Evolutionary conservation across 2,888 invertebrate species (phyloP).

Genomic region (Mythimna lalbum): DNA sequence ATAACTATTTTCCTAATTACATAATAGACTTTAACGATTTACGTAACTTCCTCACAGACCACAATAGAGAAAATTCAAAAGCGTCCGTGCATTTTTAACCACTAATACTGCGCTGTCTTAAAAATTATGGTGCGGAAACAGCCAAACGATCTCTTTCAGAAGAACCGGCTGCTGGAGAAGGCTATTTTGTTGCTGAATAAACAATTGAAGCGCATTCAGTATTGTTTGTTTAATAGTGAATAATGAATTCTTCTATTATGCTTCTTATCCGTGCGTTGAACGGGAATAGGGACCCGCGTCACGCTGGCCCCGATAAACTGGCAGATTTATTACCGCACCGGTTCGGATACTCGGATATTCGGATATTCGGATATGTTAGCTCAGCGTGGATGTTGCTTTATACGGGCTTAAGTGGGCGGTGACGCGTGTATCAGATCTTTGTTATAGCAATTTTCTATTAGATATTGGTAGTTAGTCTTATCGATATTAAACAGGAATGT

Average conservation of each 20-base stretch:
- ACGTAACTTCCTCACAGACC: neutral
- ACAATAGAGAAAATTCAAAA: slow-evolving; percentile 20
- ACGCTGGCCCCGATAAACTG: slow-evolving; percentile 57
- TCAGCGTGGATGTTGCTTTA: slow-evolving; percentile 38
- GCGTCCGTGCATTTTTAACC: neutral
- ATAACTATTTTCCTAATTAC: slow-evolving; percentile 14
- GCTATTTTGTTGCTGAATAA: slow-evolving; percentile 24
- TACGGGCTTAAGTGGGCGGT: slow-evolving; percentile 32
- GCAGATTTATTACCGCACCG: slow-evolving; percentile 65
- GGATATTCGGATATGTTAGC: slow-evolving; percentile 48
- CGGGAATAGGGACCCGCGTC: slow-evolving; percentile 55
- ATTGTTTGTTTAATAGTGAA: slow-evolving; percentile 57
- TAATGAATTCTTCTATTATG: slow-evolving; percentile 62
- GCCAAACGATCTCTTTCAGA: slow-evolving; percentile 11
- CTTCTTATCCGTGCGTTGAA: slow-evolving; percentile 54
- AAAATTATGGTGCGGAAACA: slow-evolving; percentile 19
- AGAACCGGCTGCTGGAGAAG: neutral
- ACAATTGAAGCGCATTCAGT: slow-evolving; percentile 35
- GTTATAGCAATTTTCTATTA: neutral
- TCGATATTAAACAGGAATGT: neutral
- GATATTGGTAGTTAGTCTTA: neutral
- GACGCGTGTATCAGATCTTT: neutral
- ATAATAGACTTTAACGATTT: slow-evolving; percentile 8
- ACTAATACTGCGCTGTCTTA: slow-evolving; percentile 1
- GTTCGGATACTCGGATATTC: slow-evolving; percentile 41